Percentiles rank a stretch among this genome's conserved stretches.
phyloP scores from a whole-genome alignment of 2,888 invertebrate genomes.

The Glyphotaelius pellucidus region DNA sequence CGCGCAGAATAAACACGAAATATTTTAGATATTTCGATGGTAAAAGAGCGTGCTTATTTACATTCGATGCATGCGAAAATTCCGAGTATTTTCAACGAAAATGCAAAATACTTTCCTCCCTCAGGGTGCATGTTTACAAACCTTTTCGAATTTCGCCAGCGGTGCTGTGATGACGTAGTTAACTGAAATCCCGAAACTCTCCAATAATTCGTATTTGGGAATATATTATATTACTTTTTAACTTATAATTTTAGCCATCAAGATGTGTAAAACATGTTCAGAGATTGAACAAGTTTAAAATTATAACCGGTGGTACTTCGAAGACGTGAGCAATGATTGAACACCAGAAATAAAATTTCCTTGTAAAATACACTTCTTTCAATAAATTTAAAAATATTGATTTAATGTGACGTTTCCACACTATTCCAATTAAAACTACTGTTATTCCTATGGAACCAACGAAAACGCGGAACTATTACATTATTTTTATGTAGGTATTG shows the following conservation, averaged over 20 bases:
- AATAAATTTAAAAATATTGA: no score
- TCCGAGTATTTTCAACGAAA: slow-evolving; percentile 24
- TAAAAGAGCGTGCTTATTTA: slow-evolving; percentile 20
- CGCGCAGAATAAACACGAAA: slow-evolving; percentile 19
- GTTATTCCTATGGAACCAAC: no score
- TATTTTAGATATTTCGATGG: slow-evolving; percentile 18
- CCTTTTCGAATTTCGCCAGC: neutral
- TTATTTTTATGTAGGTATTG: no score
- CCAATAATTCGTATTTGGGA: neutral
- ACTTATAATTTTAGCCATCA: neutral
- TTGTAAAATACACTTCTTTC: neutral
- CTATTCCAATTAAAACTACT: no score
- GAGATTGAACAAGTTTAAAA: neutral
- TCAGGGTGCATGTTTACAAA: neutral
- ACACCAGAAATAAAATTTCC: neutral
- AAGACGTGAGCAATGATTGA: neutral
- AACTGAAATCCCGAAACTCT: neutral
- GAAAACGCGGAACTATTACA: no score
- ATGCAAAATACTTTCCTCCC: neutral
- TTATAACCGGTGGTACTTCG: neutral
- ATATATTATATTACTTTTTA: neutral
- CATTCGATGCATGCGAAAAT: slow-evolving; percentile 37
- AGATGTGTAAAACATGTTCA: neutral
- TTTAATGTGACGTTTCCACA: no score
- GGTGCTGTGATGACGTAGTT: neutral